These are phyloP conservation scores for Coregonus sp. DNA, from an alignment of 2,797 vertebrate genomes.

Conservation along the genomic window DNA sequence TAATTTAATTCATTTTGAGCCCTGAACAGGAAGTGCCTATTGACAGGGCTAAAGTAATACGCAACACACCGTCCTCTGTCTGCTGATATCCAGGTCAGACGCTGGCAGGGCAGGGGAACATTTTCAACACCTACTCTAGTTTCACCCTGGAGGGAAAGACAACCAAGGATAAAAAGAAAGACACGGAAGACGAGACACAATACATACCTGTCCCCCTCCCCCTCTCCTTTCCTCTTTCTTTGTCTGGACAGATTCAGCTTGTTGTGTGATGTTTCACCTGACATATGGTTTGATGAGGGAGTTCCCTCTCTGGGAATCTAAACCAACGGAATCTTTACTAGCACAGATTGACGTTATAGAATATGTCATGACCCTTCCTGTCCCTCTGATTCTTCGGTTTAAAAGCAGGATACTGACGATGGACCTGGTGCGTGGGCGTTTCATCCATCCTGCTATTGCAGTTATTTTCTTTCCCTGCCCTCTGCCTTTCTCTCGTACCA, in stretches of 20 bases:
- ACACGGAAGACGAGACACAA: conserved; percentile 66
- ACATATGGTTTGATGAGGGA: too few species aligned
- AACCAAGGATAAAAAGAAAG: conserved; percentile 65
- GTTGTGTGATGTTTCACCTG: too few species aligned
- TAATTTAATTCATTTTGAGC: too few species aligned
- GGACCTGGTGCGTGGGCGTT: neutral
- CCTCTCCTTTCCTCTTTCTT: conserved; percentile 44
- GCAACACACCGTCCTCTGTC: conserved; percentile 30
- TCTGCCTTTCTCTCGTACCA: conserved; percentile 23
- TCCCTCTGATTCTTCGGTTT: neutral
- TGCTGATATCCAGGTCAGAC: conserved; percentile 40
- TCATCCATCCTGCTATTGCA: neutral
- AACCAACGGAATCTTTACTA: neutral
- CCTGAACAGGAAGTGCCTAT: too few species aligned
- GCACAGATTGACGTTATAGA: neutral
- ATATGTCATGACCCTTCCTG: neutral
- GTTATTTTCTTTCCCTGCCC: neutral
- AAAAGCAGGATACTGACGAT: neutral
- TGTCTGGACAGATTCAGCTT: too few species aligned
- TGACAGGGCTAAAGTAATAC: too few species aligned
- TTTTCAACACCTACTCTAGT: conserved; percentile 38
- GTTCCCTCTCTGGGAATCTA: neutral
- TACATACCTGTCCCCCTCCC: conserved; percentile 63
- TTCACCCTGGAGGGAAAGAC: conserved; percentile 65
- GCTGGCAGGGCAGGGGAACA: neutral